Evolutionary conservation across 2,888 invertebrate genomes (phyloP), one percentile per base, ranked within the genome.

Genomic region (Eugnorisma glareosa): DNA sequence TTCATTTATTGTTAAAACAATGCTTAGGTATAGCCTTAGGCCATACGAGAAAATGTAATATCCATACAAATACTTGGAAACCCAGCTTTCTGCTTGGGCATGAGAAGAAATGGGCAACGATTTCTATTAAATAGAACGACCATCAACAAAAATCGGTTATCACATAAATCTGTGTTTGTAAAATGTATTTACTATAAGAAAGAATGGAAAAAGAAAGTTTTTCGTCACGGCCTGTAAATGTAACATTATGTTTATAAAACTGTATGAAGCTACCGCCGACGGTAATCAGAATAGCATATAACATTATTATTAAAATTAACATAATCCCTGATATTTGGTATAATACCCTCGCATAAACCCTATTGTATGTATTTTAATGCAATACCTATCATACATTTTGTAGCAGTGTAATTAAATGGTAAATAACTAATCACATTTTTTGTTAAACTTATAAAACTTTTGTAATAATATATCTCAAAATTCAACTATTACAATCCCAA

Each of bases 191-290:
- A 67, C 35, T 67, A 68, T 73, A 83, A 69, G 64, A 73, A 80
- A 84, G 77, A 78, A 82, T 82, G 43, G 84, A 82, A 28, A 82
- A 84, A 82, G 82, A 88, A 86, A 88, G 87, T 82, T 67, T 68
- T 59, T 48, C 84, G 86, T 88, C 78, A 88, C 83, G 89, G 79
- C 66, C 67, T 2, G 69, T 86, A 82, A 57, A 35, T 81, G 51
- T 73, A 84, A 69, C 75, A 78, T 77, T 68, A 77, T 59, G 79
- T 72, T 72, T 82, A 67, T 87, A 84, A 85, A 85, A 83, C 67
- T 67, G 48, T 81, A 82, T 67, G 59, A 77, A 82, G 75, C 73
- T 57, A 69, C 69, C 74, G 40, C 76, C 63, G 73, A 76, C 84
- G 74, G 83, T 81, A 82, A 87, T 72, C 31, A 40, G 66, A 54